Evolutionary conservation across 2,113 vertebrate genomes (phyloP).

Genomic region (Myotis brandtii): DNA sequence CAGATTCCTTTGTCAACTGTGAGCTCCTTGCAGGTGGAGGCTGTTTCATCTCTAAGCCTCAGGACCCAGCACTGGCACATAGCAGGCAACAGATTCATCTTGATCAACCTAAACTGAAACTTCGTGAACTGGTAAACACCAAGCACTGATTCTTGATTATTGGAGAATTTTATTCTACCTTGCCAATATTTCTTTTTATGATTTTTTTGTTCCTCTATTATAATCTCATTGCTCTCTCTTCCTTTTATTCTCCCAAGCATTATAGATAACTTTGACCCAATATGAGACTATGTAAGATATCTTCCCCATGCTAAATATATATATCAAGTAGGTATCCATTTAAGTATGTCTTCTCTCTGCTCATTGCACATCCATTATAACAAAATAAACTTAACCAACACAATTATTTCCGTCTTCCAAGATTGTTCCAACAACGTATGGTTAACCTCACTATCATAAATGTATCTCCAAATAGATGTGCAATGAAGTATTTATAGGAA

Average conservation of each 20-base stretch:
- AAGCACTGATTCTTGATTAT: background rate
- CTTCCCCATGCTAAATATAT: background rate
- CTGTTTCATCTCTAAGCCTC: background rate
- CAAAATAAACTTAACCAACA: slow-evolving; percentile 15
- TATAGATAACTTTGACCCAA: background rate
- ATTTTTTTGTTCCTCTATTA: background rate
- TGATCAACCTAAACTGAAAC: background rate
- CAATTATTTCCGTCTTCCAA: slow-evolving; percentile 1
- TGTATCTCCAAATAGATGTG: background rate
- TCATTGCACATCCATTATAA: background rate
- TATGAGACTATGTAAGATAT: background rate
- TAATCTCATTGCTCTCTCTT: background rate
- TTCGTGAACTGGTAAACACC: background rate
- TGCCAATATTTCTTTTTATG: background rate
- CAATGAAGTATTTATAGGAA: background rate
- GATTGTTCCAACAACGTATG: background rate
- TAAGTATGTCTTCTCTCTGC: background rate
- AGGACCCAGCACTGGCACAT: background rate
- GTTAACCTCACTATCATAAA: slow-evolving; percentile 30
- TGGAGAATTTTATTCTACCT: background rate
- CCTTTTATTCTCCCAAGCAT: background rate
- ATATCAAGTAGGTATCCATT: background rate
- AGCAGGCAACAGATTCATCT: background rate
- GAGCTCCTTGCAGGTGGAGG: background rate
- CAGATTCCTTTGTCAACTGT: background rate